Percentiles rank a stretch among this genome's conserved stretches.
phyloP scores from a whole-genome alignment of 2,797 vertebrate genomes.

The Cyclura pinguis region DNA sequence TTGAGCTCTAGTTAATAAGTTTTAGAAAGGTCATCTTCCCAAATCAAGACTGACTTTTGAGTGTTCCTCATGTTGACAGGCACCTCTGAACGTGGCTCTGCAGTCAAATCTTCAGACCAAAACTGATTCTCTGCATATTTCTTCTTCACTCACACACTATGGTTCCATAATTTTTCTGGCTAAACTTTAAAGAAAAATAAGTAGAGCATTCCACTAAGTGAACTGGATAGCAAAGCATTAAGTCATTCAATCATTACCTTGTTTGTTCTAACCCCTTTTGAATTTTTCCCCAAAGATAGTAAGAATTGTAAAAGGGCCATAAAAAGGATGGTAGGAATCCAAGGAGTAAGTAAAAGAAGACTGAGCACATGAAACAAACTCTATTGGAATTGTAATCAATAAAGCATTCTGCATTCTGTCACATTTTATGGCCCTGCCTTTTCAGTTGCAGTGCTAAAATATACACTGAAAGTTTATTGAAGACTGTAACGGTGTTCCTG shows the following conservation, averaged over 20 bases:
- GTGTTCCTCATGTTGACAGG: neutral
- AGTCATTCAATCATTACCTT: neutral
- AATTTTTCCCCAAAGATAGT: conserved; percentile 15
- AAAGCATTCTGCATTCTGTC: conserved; percentile 12
- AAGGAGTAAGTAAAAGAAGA: conserved; percentile 4
- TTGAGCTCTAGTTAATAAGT: neutral
- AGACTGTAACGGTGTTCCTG: neutral
- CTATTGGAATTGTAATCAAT: conserved; percentile 22
- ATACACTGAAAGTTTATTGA: conserved; percentile 16
- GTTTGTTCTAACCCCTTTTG: neutral
- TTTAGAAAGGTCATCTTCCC: neutral
- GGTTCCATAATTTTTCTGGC: neutral
- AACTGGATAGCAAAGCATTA: conserved; percentile 9
- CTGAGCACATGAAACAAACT: neutral
- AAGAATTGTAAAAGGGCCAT: conserved; percentile 19
- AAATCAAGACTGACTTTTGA: neutral
- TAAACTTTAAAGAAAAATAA: conserved; percentile 19
- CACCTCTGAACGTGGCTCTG: neutral
- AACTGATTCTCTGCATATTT: neutral
- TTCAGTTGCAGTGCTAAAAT: neutral
- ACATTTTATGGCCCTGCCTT: conserved; percentile 17
- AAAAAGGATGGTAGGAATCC: conserved; percentile 24
- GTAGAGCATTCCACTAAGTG: conserved; percentile 12
- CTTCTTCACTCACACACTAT: neutral
- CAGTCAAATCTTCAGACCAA: neutral